These are phyloP conservation scores for Epistrophella euchroma DNA, from an alignment of 2,888 invertebrate genomes.

Conservation along the genomic window DNA sequence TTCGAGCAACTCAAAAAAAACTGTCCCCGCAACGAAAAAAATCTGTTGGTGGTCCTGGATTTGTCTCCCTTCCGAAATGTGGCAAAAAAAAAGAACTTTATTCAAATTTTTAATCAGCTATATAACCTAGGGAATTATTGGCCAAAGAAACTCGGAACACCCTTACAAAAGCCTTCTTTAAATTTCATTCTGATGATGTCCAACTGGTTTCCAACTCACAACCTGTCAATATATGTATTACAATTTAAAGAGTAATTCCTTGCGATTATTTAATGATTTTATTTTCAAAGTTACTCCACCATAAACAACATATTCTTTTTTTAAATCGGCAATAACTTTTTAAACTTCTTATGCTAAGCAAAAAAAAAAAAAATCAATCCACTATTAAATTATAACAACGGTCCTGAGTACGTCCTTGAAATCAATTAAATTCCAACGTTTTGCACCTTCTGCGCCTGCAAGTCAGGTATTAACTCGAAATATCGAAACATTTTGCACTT, in stretches of 20 bases:
- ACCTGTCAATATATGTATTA: too few relatives aligned
- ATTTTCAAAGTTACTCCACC: neutral
- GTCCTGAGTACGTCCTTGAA: constrained; percentile 6
- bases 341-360: neutral
- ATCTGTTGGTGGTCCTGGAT: too few relatives aligned
- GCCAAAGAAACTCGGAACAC: too few relatives aligned
- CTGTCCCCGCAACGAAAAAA: too few relatives aligned
- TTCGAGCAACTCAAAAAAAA: too few relatives aligned
- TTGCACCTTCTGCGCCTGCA: constrained; percentile 7
- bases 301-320: neutral
- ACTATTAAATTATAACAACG: neutral
- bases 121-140: too few relatives aligned
- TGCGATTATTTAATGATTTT: neutral
- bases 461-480: neutral
- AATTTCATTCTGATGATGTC: too few relatives aligned
- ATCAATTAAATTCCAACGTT: constrained; percentile 22
- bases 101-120: too few relatives aligned
- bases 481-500: neutral
- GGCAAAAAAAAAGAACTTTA: too few relatives aligned
- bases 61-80: too few relatives aligned
- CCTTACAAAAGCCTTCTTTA: too few relatives aligned
- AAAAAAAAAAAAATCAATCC: neutral
- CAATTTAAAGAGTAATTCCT: neutral
- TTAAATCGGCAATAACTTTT: neutral
- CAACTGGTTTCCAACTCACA: too few relatives aligned